phyloP scores from a whole-genome alignment of 2,888 invertebrate genomes.

The Papilio protenor region DNA sequence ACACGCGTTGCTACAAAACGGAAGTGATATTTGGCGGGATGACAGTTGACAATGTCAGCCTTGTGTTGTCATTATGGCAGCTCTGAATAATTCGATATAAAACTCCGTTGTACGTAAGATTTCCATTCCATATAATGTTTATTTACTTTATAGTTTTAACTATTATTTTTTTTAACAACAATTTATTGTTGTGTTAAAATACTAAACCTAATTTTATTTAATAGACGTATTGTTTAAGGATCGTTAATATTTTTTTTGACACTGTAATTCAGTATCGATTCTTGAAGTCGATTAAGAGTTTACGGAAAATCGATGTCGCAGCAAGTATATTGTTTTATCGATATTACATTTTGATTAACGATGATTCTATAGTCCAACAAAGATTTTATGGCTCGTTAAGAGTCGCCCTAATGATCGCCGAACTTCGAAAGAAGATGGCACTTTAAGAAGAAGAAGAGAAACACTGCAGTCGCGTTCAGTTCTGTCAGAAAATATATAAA shows the following conservation, averaged over 20 bases:
- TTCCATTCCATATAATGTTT: neutral
- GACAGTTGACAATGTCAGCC: constrained; percentile 43
- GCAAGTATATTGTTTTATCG: neutral
- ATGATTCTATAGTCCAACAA: no score
- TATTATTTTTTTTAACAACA: no score
- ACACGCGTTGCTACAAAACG: constrained; percentile 49
- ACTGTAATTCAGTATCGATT: neutral
- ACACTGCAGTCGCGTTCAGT: no score
- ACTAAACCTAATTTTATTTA: neutral
- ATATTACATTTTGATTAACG: neutral
- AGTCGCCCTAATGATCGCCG: no score
- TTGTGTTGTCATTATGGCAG: constrained; percentile 29
- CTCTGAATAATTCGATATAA: constrained; percentile 13
- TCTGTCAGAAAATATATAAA: no score
- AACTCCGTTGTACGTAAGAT: neutral
- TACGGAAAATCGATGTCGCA: neutral
- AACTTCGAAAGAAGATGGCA: no score
- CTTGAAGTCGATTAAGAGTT: neutral
- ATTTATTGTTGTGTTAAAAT: neutral
- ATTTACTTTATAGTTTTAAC: neutral
- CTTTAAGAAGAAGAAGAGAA: no score
- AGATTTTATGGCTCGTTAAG: no score
- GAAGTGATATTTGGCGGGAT: constrained; percentile 47
- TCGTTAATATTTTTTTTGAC: neutral
- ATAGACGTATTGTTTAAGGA: neutral